Conservation (phyloP, 2,797 vertebrate species). For the Margarornis squamiger region DNA sequence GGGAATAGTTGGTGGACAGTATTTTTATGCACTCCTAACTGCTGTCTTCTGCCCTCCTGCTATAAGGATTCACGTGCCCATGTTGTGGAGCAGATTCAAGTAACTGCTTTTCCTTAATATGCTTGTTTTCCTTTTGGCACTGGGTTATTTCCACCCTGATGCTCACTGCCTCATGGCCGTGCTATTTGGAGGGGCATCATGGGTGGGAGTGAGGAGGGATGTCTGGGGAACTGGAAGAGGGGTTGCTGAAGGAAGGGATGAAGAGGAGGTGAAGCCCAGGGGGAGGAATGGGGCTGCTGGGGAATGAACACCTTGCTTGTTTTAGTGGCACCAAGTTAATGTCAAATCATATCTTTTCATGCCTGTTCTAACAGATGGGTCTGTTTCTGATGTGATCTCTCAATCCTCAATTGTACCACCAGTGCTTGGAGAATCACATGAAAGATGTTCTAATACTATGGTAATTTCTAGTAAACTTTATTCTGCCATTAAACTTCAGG, state of each 20-base stretch:
- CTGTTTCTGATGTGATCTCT: neutral
- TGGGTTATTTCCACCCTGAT: neutral
- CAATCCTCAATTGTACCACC: neutral
- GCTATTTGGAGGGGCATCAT: rapidly evolving
- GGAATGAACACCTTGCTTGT: neutral
- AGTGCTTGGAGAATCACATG: neutral
- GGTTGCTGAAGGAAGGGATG: neutral
- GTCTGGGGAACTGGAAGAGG: neutral
- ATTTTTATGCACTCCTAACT: neutral
- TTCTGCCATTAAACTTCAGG: neutral
- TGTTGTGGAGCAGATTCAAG: neutral
- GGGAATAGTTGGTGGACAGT: neutral
- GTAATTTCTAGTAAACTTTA: neutral
- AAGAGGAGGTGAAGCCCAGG: neutral
- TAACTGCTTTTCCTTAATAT: neutral
- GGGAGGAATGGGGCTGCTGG: neutral
- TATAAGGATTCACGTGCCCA: rapidly evolving
- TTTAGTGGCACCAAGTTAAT: neutral
- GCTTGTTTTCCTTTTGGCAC: neutral
- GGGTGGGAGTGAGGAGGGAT: neutral
- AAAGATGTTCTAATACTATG: neutral
- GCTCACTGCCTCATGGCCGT: neutral
- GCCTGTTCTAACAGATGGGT: neutral
- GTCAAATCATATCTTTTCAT: neutral
- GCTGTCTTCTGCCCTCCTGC: neutral